Conservation (phyloP, 1,140 invertebrate genomes). For the Prorops nasuta region DNA sequence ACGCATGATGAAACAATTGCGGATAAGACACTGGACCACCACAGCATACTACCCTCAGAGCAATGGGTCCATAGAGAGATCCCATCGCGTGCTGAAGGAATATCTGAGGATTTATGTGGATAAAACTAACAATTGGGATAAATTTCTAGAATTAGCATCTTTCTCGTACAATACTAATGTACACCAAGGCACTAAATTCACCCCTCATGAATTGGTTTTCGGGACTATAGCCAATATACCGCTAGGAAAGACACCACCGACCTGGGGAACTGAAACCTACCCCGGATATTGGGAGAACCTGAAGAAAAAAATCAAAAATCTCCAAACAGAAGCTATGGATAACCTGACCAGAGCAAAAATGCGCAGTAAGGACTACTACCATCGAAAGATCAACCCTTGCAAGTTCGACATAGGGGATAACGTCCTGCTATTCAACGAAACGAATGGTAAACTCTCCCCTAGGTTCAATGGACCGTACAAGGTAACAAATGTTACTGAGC, state of each 20-base stretch:
- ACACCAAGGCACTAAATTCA: slow-evolving; percentile 30
- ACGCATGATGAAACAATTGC: slow-evolving; percentile 29
- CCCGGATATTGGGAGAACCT: slow-evolving; percentile 14
- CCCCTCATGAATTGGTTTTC: slow-evolving; percentile 37
- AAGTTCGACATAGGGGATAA: no score
- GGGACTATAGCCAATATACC: slow-evolving; percentile 28
- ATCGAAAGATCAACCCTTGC: slow-evolving; percentile 17
- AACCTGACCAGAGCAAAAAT: slow-evolving; percentile 17
- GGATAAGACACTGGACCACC: slow-evolving; percentile 27
- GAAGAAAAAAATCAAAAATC: slow-evolving; percentile 8
- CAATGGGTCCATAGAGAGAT: slow-evolving; percentile 42
- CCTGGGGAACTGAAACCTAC: slow-evolving; percentile 3
- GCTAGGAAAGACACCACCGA: neutral
- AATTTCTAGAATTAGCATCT: slow-evolving; percentile 39
- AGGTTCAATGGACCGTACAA: no score
- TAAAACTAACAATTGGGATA: slow-evolving; percentile 42
- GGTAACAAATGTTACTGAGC: no score
- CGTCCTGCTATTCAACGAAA: no score
- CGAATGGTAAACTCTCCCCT: no score
- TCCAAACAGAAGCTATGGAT: slow-evolving; percentile 3
- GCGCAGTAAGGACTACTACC: slow-evolving; percentile 16
- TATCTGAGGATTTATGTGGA: slow-evolving; percentile 44
- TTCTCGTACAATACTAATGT: slow-evolving; percentile 42
- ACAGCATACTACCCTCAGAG: slow-evolving; percentile 37
- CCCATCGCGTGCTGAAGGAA: slow-evolving; percentile 40